phyloP scores from a whole-genome alignment of 2,888 invertebrate species.

The Caenorhabditis japonica region DNA sequence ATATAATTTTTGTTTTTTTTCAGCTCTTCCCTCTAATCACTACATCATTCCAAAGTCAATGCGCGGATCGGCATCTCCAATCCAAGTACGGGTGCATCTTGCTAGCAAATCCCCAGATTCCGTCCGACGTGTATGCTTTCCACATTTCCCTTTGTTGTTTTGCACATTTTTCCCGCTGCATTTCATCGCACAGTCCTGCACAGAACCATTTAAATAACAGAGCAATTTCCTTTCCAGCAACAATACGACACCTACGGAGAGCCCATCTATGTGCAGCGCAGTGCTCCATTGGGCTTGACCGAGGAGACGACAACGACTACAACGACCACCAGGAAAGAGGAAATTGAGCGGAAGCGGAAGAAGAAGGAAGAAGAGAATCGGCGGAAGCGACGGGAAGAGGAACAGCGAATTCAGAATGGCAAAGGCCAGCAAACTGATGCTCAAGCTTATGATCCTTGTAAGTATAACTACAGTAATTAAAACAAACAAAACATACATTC shows the following conservation, averaged over 20 bases:
- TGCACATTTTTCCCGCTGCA: neutral
- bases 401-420: neutral
- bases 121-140: conserved; percentile 46
- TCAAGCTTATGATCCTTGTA: conserved; percentile 35
- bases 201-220: neutral
- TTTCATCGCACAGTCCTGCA: no score
- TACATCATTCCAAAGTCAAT: conserved; percentile 55
- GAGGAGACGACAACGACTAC: conserved; percentile 54
- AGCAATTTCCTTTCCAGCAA: conserved; percentile 15
- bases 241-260: conserved; percentile 40
- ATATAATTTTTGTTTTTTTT: neutral
- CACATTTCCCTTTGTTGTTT: conserved; percentile 10
- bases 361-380: conserved; percentile 40
- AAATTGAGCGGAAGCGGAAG: conserved; percentile 46
- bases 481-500: neutral
- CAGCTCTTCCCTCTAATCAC: conserved; percentile 37
- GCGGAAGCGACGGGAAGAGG: conserved; percentile 22
- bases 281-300: conserved; percentile 21
- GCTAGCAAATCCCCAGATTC: conserved; percentile 44
- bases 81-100: conserved; percentile 55
- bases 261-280: conserved; percentile 26
- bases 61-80: conserved; percentile 39
- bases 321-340: conserved; percentile 48
- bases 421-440: neutral
- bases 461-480: conserved; percentile 1